Evolutionary conservation across 2,888 invertebrate genomes (phyloP).

Genomic region (Eristalis pertinax): DNA sequence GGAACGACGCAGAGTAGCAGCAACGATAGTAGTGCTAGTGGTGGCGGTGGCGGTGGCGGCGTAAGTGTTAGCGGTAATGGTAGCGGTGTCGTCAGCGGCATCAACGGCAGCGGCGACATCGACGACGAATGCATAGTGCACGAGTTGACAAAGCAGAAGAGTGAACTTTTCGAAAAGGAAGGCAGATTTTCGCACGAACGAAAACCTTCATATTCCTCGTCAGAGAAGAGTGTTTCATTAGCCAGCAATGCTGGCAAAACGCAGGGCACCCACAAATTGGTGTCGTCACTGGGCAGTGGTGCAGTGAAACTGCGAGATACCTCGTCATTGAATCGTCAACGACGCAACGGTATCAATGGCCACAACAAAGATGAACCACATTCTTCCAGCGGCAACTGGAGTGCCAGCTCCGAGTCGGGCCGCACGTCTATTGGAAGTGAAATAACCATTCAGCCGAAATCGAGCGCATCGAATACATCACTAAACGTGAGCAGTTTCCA

Average conservation of each 20-base stretch:
- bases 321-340: conserved; percentile 87
- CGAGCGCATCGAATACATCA: conserved; percentile 87
- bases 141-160: conserved; percentile 84
- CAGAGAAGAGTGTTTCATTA: conserved; percentile 86
- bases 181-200: conserved; percentile 87
- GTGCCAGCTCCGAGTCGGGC: conserved; percentile 94
- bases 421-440: conserved; percentile 93
- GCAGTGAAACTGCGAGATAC: conserved; percentile 89
- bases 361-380: conserved; percentile 89
- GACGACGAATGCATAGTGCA: conserved; percentile 85
- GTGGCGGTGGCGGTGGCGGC: background rate
- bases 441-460: conserved; percentile 87
- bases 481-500: conserved; percentile 83
- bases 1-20: conserved; percentile 11
- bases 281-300: conserved; percentile 75
- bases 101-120: conserved; percentile 80
- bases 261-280: conserved; percentile 80
- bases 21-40: background rate
- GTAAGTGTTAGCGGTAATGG: too few species aligned
- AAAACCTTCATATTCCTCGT: conserved; percentile 90
- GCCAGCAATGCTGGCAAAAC: conserved; percentile 81
- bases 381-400: conserved; percentile 97
- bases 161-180: conserved; percentile 84
- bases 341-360: conserved; percentile 84
- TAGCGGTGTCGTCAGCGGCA: background rate